Evolutionary conservation across 2,797 vertebrate genomes (phyloP), one percentile per base, ranked within the genome.

Genomic region (Orientallactaga sibirica): DNA sequence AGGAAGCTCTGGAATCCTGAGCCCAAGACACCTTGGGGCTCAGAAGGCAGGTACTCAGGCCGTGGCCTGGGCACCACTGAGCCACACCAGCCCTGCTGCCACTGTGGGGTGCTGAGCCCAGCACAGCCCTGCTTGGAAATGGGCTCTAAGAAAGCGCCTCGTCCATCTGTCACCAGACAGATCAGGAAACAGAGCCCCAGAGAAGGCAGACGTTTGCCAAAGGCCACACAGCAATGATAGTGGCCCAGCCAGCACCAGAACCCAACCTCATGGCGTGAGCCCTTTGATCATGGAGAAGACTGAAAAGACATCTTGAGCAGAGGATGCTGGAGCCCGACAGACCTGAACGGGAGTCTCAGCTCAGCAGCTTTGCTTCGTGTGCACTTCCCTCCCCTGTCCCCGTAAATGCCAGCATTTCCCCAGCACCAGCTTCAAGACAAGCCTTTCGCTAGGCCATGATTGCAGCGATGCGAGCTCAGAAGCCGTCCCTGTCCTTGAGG

Each of bases 381-480:
- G 58, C 73, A 89, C 9, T 7, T n/a, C n/a, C 25, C 22, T 16
- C 76, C 62, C 25, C 70, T 43, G 71, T 52, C 62, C 33, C 52
- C 77, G 62, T 12, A 86, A 73, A 43, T 24, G 22, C 52, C n/a
- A 94, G 61, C n/a, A 37, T n/a, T 43, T 62, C 92, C 37, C 5
- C 1, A 92, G 81, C 74, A 88, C 74, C 55, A 58, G 90, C 64
- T 68, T 75, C 41, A 91, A 75, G 67, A 76, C 29, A 61, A 92
- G 80, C 48, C 25, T 73, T 73, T 73, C 48, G 16, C 52, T 88
- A 15, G 68, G 33, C 43, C 67, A 25, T 25, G 48, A 61, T 37
- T 16, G 29, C 15, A 93, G 24, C 15, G 58, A 89, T 41, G 61
- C 41, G 67, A 92, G 74, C 37, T 29, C 33, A 7, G 61, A 94